Percentiles rank a stretch among this genome's conserved stretches.
These are phyloP conservation scores for Alouatta palliata DNA, from an alignment of 2,113 vertebrate species.

Conservation along the genomic window DNA sequence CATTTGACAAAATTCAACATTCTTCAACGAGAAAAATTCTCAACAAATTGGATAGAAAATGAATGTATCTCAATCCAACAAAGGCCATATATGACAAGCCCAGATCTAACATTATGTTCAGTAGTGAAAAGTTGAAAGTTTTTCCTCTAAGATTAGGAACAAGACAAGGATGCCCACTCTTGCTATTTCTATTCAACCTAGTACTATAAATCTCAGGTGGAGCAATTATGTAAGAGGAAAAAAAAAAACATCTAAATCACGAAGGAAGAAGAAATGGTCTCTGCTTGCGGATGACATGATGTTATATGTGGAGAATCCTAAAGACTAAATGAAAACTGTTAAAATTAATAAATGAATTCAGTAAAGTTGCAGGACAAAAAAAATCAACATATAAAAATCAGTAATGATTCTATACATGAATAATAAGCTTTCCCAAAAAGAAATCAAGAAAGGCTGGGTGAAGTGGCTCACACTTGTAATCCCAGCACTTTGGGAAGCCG, in stretches of 20 bases:
- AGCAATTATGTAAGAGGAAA: background rate
- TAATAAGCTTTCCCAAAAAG: background rate
- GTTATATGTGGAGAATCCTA: background rate
- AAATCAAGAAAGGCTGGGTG: background rate
- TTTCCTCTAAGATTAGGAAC: background rate
- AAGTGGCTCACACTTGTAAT: no score
- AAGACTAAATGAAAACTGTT: background rate
- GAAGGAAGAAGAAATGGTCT: background rate
- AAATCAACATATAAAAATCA: background rate
- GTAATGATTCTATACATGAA: background rate
- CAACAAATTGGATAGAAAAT: background rate
- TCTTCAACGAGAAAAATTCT: background rate
- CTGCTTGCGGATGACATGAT: background rate
- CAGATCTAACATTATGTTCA: background rate
- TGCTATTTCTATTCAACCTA: background rate
- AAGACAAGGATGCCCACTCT: background rate
- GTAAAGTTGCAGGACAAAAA: background rate
- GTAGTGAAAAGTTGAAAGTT: background rate
- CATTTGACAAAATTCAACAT: background rate
- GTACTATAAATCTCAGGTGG: background rate
- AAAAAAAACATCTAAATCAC: background rate
- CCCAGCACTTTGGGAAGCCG: no score
- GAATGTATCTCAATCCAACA: background rate
- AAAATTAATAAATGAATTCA: background rate
- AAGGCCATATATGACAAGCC: background rate